A percentile compares a stretch with the other conserved stretches of the same genome.
phyloP scores from a whole-genome alignment of 1,140 invertebrate species.

The Scaptomyza graminum region DNA sequence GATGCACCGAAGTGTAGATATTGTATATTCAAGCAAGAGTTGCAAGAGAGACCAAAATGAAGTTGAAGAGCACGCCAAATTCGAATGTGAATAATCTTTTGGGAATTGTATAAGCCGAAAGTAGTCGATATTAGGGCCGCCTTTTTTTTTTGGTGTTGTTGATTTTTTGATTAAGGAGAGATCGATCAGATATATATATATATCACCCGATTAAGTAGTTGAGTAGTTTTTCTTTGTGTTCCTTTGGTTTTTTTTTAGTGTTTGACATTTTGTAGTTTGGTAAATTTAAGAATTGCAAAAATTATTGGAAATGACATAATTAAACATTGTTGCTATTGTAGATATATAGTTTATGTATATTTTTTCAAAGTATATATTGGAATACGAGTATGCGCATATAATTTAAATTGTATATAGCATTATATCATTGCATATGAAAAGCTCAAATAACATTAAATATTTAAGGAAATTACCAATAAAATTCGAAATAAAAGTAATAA shows the following conservation, averaged over 20 bases:
- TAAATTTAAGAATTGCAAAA: slow-evolving; percentile 40
- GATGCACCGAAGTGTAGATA: slow-evolving; percentile 16
- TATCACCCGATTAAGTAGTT: slow-evolving; percentile 34
- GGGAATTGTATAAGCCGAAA: slow-evolving; percentile 10
- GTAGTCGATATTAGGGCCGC: background rate
- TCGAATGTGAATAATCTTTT: slow-evolving; percentile 19
- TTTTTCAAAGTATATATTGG: slow-evolving; percentile 23
- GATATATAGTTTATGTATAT: slow-evolving; percentile 46
- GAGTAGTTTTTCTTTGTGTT: slow-evolving; percentile 47
- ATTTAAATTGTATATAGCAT: slow-evolving; percentile 47
- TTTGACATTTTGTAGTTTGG: slow-evolving; percentile 23
- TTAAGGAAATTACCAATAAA: slow-evolving; percentile 8
- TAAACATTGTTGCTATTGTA: slow-evolving; percentile 36
- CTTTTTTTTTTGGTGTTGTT: slow-evolving; percentile 1
- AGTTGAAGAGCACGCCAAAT: slow-evolving; percentile 27
- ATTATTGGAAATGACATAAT: slow-evolving; percentile 45
- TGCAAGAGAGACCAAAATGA: slow-evolving; percentile 33
- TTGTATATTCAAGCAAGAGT: slow-evolving; percentile 25
- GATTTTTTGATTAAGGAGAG: slow-evolving; percentile 6
- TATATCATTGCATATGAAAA: slow-evolving; percentile 52
- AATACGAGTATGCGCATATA: slow-evolving; percentile 61
- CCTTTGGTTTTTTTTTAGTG: slow-evolving; percentile 3
- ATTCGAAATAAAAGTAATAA: slow-evolving; percentile 33
- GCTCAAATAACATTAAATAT: slow-evolving; percentile 47
- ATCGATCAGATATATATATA: slow-evolving; percentile 18